Base-by-base conservation (phyloP, 2,888 invertebrate species). In the Phaonia tiefii region DNA sequence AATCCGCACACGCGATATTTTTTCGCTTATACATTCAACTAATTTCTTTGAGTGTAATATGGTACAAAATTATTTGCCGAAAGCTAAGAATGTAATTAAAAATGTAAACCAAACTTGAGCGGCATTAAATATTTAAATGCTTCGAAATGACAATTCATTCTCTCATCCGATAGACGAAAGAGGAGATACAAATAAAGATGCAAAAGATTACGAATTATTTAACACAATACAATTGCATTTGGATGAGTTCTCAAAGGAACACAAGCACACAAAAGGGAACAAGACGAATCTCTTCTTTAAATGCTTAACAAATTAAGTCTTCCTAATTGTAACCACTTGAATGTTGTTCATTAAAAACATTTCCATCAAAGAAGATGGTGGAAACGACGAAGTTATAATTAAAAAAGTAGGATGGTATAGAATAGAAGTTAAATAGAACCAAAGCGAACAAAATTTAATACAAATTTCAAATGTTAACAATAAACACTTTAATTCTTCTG, bases 91-190 rank as follows among this genome's bases (percentile, higher is more conserved):
- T 51, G 51, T 51, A 58, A 58, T 58, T 58, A 58, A 31, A 58
- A 58, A 31, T 31, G 58, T 58, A 31, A 58, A 58, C 31, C 58
- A 58, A 37, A 25, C 31, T 31, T 31, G 58, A 31, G 31, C 15
- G 58, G 31, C n/a, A 31, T 8, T 31, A 58, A 58, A 58, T 58
- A 58, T 58, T 58, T 58, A 58, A 58, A 58, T 31, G 26, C 58
- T 15, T 15, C 58, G 7, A 58, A 58, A 31, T 58, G 58, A 15
- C 13, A 58, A 58, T 58, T 31, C 15, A n/a, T 31, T 37, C 58
- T 37, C 37, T 56, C 22, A 10, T 51, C 17, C 8, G 17, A 31
- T 5, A 31, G 3, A 22, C 51, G 51, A 49, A 49, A 49, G 5
- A 46, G 17, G 46, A 51, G 51, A 17, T 51, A 4, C 51, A 17